Evolutionary conservation across 2,113 vertebrate species (phyloP).

Genomic region (Saimiri boliviensis): DNA sequence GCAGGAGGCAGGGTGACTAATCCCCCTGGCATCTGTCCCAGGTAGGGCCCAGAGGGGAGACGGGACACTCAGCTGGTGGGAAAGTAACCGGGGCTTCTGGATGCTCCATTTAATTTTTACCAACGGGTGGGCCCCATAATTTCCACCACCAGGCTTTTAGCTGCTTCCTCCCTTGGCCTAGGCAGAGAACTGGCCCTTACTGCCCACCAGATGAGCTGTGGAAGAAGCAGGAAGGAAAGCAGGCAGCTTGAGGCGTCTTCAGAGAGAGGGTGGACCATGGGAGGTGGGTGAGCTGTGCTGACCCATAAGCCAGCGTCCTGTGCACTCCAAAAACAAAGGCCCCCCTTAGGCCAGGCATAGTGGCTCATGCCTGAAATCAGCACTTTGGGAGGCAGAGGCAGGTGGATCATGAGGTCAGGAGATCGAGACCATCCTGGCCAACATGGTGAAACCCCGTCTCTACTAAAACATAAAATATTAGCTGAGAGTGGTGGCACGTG

Average conservation of each 20-base stretch:
- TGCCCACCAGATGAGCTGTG: not conserved
- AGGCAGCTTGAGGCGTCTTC: not conserved
- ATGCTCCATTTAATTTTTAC: constrained; percentile 26
- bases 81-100: constrained; percentile 1
- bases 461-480: no score
- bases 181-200: not conserved
- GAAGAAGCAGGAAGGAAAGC: not conserved
- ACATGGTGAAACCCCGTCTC: no score
- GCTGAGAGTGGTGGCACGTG: no score
- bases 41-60: not conserved
- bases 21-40: constrained; percentile 49
- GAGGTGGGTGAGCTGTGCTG: not conserved
- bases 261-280: not conserved
- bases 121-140: not conserved
- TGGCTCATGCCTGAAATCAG: no score
- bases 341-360: not conserved
- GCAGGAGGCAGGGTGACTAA: constrained; percentile 28
- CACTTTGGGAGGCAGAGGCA: no score
- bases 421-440: no score
- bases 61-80: not conserved
- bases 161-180: not conserved
- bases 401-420: no score
- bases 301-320: not conserved
- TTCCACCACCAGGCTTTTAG: constrained; percentile 36
- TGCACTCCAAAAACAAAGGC: not conserved